Evolutionary conservation across 2,113 vertebrate species (phyloP).

Genomic region (Nicator chloris): DNA sequence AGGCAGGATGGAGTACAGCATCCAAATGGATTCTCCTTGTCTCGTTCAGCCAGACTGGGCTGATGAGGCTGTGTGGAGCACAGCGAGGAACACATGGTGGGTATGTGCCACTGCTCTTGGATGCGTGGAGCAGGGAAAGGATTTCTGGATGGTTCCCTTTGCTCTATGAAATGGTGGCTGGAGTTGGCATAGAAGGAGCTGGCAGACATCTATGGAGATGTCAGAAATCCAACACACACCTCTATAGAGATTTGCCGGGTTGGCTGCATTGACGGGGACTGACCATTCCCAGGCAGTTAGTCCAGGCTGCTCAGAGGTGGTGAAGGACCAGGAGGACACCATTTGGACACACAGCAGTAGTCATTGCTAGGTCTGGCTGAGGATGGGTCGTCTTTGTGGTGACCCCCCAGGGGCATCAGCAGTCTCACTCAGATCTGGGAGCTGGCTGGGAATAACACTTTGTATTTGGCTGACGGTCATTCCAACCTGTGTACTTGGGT

Average conservation of each 20-base stretch:
- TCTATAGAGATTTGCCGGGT: not conserved
- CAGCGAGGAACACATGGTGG: not conserved
- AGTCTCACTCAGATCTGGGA: not conserved
- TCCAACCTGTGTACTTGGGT: not conserved
- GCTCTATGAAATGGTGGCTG: not conserved
- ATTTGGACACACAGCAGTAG: not conserved
- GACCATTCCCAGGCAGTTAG: not conserved
- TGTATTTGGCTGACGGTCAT: not conserved
- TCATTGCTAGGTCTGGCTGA: not conserved
- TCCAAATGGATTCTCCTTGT: not conserved
- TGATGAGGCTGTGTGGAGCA: not conserved
- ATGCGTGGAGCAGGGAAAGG: not conserved
- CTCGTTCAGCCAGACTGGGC: not conserved
- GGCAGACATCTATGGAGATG: not conserved
- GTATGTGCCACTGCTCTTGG: not conserved
- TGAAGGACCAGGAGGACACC: not conserved
- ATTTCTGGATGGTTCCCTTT: not conserved
- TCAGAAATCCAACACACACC: not conserved
- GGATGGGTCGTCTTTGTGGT: not conserved
- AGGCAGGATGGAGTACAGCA: not conserved
- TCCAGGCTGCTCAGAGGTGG: not conserved
- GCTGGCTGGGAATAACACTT: not conserved
- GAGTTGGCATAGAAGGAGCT: not conserved
- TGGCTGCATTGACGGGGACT: fast-evolving
- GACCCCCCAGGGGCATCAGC: not conserved